A percentile compares a stretch with the other conserved stretches of the same genome.
Conservation (phyloP, 2,797 vertebrate genomes). For the Leptoclinus maculatus region DNA sequence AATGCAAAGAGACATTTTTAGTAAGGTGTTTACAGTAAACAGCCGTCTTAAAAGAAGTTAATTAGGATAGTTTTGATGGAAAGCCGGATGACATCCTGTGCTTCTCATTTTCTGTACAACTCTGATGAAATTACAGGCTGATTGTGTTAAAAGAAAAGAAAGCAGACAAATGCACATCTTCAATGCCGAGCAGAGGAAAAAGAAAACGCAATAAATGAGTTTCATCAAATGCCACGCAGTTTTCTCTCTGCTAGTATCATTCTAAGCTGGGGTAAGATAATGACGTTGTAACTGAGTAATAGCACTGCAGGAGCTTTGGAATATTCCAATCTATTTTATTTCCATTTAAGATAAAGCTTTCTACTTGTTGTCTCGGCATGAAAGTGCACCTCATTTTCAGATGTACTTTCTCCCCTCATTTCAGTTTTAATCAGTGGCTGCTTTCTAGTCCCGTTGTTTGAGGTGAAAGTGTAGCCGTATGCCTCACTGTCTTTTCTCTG, state of each 20-base stretch:
- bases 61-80: slow-evolving; percentile 53
- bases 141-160: slow-evolving; percentile 50
- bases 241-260: slow-evolving; percentile 51
- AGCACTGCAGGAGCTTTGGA: slow-evolving; percentile 48
- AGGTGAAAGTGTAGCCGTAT: slow-evolving; percentile 78
- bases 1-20: slow-evolving; percentile 42
- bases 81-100: slow-evolving; percentile 49
- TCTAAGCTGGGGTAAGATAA: slow-evolving; percentile 62
- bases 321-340: slow-evolving; percentile 68
- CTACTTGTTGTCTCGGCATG: slow-evolving; percentile 63
- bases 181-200: slow-evolving; percentile 24
- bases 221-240: slow-evolving; percentile 54
- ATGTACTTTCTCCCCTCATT: slow-evolving; percentile 59
- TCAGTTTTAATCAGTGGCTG: slow-evolving; percentile 76
- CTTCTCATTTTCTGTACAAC: slow-evolving; percentile 41
- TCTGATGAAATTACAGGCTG: slow-evolving; percentile 53
- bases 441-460: slow-evolving; percentile 74
- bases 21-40: slow-evolving; percentile 37
- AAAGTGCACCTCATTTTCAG: slow-evolving; percentile 63
- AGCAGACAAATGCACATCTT: slow-evolving; percentile 45
- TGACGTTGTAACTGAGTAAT: slow-evolving; percentile 61
- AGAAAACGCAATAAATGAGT: slow-evolving; percentile 56
- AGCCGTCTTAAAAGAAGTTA: slow-evolving; percentile 37
- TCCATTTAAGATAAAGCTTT: slow-evolving; percentile 71
- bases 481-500: slow-evolving; percentile 79